phyloP scores from a whole-genome alignment of 2,113 vertebrate species.

The Guaruba guarouba region DNA sequence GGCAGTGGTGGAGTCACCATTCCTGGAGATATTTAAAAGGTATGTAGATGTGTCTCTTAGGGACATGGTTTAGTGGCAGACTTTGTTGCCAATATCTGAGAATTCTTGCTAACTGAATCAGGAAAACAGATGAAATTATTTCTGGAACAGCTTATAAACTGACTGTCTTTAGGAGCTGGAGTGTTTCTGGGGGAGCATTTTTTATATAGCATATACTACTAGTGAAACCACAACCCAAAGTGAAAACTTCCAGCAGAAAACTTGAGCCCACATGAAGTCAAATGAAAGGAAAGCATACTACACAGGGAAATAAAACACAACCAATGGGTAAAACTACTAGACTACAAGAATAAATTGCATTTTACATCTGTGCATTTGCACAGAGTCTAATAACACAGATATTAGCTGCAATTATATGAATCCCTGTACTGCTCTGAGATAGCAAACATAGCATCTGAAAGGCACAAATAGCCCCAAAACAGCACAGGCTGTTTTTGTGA shows the following conservation, averaged over 20 bases:
- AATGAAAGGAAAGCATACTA: background rate
- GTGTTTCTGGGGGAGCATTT: background rate
- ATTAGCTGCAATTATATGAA: background rate
- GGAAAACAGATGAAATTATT: background rate
- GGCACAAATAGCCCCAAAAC: background rate
- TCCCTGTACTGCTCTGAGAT: background rate
- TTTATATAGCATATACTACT: background rate
- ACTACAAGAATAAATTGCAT: background rate
- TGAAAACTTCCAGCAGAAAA: background rate
- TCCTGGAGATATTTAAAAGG: background rate
- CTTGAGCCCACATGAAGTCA: background rate
- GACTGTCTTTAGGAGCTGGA: background rate
- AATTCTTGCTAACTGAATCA: background rate
- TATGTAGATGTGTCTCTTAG: rapidly evolving
- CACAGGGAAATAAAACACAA: background rate
- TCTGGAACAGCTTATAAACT: background rate
- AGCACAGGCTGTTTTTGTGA: background rate
- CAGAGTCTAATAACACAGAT: background rate
- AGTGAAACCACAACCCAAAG: background rate
- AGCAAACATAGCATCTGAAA: background rate
- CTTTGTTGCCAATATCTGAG: background rate
- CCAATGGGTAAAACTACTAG: background rate
- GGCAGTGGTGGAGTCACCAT: background rate
- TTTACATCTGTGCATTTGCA: background rate
- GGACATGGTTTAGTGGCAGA: background rate